Evolutionary conservation across 1,140 invertebrate genomes (phyloP), one percentile per base, ranked within the genome.

Genomic region (Akabosia matsudoensis): DNA sequence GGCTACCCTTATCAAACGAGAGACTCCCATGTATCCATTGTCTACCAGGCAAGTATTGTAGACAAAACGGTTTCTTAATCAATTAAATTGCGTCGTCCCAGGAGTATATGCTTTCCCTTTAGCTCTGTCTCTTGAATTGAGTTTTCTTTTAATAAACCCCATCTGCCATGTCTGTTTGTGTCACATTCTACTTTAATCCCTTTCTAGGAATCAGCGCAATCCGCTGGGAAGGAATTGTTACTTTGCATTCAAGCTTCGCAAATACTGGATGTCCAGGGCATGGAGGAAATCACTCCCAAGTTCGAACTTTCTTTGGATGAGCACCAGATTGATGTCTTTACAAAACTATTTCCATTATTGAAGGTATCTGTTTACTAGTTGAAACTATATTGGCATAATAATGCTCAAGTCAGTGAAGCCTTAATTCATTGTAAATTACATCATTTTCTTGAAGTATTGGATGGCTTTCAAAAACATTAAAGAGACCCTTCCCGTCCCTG

Each of bases 271-370:
- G 24, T 56, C 13, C 1, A 31, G 7, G 24, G 13, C 7, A 30
- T 67, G 61, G 61, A 30, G 3, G 61, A 31, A 24, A 16, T 30
- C 28, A 10, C 31, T 7, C 30, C 61, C 3, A 67, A 31, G 13
- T 67, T 30, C n/a, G 22, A 16, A 2, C 31, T 67, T 3, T 67
- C 61, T 10, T 31, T 67, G 61, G 61, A 67, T 30, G 61, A 67
- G 61, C 24, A 67, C 22, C 61, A 67, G 31, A 67, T 67, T 67
- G 61, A 67, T 67, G 61, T 67, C 26, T 67, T 30, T n/a, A 67
- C 61, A 4, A 28, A n/a, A 30, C 26, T 67, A 7, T 67, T 67
- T 67, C 61, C 61, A 7, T 10, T 67, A 31, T 30, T 67, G 13
- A 67, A 67, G 61, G 61, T 67, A 30, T 61, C 4, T 7, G 7